Conservation (phyloP, 1,140 invertebrate genomes). For the Drosophila azteca region DNA sequence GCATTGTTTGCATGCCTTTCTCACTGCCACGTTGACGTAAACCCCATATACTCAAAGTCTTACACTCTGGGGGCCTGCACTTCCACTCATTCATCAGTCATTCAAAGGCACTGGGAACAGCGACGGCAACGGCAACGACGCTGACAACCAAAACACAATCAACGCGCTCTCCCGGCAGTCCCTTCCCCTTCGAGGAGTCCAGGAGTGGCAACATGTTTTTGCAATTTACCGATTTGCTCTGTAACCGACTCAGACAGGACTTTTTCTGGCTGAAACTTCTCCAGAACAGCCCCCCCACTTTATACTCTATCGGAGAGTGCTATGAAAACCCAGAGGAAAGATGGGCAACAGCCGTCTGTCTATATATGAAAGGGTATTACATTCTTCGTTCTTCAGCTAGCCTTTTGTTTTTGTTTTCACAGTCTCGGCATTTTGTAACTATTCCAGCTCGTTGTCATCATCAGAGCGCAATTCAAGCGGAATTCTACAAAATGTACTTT, state of each 20-base stretch:
- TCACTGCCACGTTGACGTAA: constrained; percentile 34
- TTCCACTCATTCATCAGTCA: constrained; percentile 73
- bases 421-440: constrained; percentile 9
- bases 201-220: constrained; percentile 70
- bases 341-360: too few species aligned
- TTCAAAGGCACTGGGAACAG: constrained; percentile 40
- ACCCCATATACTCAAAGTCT: constrained; percentile 39
- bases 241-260: constrained; percentile 61
- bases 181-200: constrained; percentile 34
- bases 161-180: constrained; percentile 1
- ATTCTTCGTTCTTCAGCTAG: constrained; percentile 1
- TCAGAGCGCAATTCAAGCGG: constrained; percentile 71
- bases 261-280: constrained; percentile 1
- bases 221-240: constrained; percentile 73
- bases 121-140: background rate
- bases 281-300: too few species aligned
- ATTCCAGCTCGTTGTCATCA: constrained; percentile 51
- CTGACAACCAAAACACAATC: constrained; percentile 37
- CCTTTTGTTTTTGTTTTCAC: background rate
- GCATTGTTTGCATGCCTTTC: constrained; percentile 70
- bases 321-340: too few species aligned
- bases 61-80: constrained; percentile 44
- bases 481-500: constrained; percentile 70
- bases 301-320: too few species aligned
- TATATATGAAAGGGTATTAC: too few species aligned